Percentiles rank a stretch among this genome's conserved stretches.
These are phyloP conservation scores for Triplophysa yarkandensis DNA, from an alignment of 2,797 vertebrate species.

Conservation along the genomic window DNA sequence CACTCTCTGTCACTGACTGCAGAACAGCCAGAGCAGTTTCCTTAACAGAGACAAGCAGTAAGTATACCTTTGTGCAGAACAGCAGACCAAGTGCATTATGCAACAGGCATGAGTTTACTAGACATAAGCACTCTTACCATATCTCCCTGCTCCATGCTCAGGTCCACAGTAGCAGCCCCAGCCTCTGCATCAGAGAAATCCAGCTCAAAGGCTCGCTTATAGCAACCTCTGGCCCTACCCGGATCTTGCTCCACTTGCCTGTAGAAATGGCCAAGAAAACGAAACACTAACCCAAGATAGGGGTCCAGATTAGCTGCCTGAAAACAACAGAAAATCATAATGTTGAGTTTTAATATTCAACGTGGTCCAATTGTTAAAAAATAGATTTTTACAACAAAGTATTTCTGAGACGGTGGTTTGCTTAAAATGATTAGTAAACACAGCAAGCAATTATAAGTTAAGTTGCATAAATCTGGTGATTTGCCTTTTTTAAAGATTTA, in stretches of 20 bases:
- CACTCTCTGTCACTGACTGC: slow-evolving; percentile 84
- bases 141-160: slow-evolving; percentile 88
- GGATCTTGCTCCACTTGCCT: slow-evolving; percentile 81
- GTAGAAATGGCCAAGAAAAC: slow-evolving; percentile 92
- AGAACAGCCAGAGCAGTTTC: slow-evolving; percentile 85
- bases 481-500: no score
- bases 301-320: slow-evolving; percentile 93
- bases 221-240: slow-evolving; percentile 89
- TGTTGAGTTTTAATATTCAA: no score
- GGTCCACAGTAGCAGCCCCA: slow-evolving; percentile 87
- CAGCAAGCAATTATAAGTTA: no score
- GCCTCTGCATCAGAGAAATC: slow-evolving; percentile 83
- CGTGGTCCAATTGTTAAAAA: no score
- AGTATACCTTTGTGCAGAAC: neutral
- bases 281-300: slow-evolving; percentile 82
- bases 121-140: slow-evolving; percentile 74
- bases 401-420: no score
- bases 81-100: neutral
- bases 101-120: neutral
- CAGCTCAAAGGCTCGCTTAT: slow-evolving; percentile 92
- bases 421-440: no score
- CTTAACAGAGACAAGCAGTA: slow-evolving; percentile 64
- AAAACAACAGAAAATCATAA: slow-evolving; percentile 24
- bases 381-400: no score
- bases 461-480: no score